Evolutionary conservation across 2,113 vertebrate genomes (phyloP), one percentile per base, ranked within the genome.

Genomic region (Calyptommatus sinebrachiatus): DNA sequence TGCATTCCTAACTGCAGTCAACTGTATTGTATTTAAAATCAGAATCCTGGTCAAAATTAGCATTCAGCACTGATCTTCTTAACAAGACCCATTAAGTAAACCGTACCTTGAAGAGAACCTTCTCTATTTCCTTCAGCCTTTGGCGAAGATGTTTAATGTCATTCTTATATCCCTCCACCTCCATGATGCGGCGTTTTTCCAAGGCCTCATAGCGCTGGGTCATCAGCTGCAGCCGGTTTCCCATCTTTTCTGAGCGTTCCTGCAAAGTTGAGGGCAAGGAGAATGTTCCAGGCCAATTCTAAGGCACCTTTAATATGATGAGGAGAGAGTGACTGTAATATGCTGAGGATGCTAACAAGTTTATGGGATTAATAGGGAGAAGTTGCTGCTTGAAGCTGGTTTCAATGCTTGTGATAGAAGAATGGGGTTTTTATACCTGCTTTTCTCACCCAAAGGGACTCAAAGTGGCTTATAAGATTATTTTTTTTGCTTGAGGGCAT

Each of bases 161-260:
- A 0, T 94, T 97, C 89, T 96, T 98, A 88, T 97, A 99, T 80
- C 98, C 98, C 86, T 99, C 97, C 6, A 95, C 97, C 89, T 99
- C 98, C 95, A 99, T 91, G 31, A 68, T 74, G 2, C 97, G 95
- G 14, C 98, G 95, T 81, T 96, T 97, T 84, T 98, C 97, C 91
- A 99, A 87, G 10, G 97, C 94, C 81, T 99, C 96, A 0, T 97
- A 99, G 18, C 97, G 96, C 86, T 93, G 95, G 7, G 96, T 98
- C 96, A 98, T 94, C 73, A 97, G 66, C 84, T 98, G 97, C 35
- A 99, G 94, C 60, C 97, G 96, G 76, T 93, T 97, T 35, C 96
- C 95, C 92, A 98, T 96, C 92, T 98, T 99, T 66, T 94, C 95
- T 0, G 96, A 96, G 70, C 96, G 97, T 4, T 98, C 97, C 98